These are phyloP conservation scores for Notodonta ziczac DNA, from an alignment of 2,888 invertebrate genomes.

Conservation along the genomic window DNA sequence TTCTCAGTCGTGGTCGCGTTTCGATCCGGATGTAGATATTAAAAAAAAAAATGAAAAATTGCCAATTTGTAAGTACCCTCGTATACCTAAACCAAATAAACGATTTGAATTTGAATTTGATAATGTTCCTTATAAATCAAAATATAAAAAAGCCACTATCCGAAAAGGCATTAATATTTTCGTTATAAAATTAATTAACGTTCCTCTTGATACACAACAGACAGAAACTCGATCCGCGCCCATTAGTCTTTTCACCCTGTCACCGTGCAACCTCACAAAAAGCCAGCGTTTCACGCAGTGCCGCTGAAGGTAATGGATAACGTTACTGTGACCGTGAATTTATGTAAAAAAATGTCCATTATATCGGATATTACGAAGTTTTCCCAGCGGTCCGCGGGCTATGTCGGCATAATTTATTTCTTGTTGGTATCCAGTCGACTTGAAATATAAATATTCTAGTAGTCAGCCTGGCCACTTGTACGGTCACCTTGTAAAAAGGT, in stretches of 20 bases:
- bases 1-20: too few species aligned
- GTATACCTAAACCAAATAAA: too few species aligned
- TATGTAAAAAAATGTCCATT: conserved; percentile 26
- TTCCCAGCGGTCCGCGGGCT: conserved; percentile 2
- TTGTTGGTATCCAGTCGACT: not conserved
- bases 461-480: not conserved
- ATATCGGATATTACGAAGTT: conserved; percentile 5
- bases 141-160: not conserved
- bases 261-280: conserved; percentile 35
- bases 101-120: too few species aligned
- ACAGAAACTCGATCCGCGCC: conserved; percentile 37
- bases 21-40: too few species aligned
- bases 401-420: conserved; percentile 2
- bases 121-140: too few species aligned
- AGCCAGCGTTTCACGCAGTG: conserved; percentile 41
- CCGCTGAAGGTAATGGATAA: conserved; percentile 45
- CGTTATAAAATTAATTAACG: conserved; percentile 4
- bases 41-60: too few species aligned
- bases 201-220: conserved; percentile 34
- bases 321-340: conserved; percentile 38
- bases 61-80: too few species aligned
- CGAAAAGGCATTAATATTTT: not conserved
- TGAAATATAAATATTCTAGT: conserved; percentile 2
- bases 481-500: not conserved
- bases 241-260: conserved; percentile 49